Base-by-base conservation (phyloP, 2,797 vertebrate genomes). In the Poecilia velifera region DNA sequence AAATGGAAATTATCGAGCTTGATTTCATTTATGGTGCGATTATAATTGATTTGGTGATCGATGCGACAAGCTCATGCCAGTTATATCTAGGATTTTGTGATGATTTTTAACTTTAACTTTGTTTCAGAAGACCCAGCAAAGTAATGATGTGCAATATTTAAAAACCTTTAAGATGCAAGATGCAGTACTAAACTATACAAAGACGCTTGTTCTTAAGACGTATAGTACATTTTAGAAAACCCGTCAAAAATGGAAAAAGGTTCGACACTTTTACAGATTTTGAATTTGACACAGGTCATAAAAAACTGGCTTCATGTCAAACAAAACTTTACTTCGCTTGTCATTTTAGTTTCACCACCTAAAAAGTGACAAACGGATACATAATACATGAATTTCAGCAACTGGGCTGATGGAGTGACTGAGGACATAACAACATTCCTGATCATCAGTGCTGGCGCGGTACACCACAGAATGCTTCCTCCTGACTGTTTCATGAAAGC, bases 401-500 rank as follows among this genome's bases (percentile, higher is more conserved):
- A 85, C 73, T 49, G 74, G 81, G 77, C 83, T 6, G 34, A 85
- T 76, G 82, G 74, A 66, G 43, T 28, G 84, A 90, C 76, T 84
- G 82, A 87, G 89, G 73, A 87, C 85, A 86, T 74, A 91, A 86
- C 74, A 90, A 53, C 86, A 85, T 89, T 91, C 64, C 90, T 90
- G 53, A 88, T 93, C 88, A 88, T 90, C 86, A 72, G 71, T 84
- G 82, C 87, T 89, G 90, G 89, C 79, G 75, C 25, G 46, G 87
- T 88, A 76, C 84, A 90, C 91, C 93, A 90, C 91, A 91, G 79
- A 93, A 86, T 75, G 87, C 91, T 90, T 91, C 88, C 88, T 90
- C 86, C 81, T 86, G 87, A 84, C 86, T 92, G 90, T 88, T 95
- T 89, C 89, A 92, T 93, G 87, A 93, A 92, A 93, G 93, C 79